Percentiles rank a stretch among this genome's conserved stretches.
phyloP scores from a whole-genome alignment of 2,113 vertebrate genomes.

The Gorsachius goisagi region DNA sequence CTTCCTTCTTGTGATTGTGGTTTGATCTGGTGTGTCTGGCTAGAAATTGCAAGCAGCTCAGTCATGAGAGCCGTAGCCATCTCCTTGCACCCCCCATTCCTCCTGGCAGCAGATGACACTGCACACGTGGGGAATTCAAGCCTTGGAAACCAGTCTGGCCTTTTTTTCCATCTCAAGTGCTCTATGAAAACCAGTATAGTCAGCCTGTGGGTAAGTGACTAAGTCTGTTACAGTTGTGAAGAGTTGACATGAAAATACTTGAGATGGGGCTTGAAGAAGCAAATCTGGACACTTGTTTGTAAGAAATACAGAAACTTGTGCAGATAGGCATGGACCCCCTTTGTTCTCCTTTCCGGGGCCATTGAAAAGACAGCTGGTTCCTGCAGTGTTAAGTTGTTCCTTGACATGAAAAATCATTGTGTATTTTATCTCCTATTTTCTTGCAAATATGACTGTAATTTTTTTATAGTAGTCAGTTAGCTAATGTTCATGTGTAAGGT shows the following conservation, averaged over 20 bases:
- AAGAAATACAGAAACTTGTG: background rate
- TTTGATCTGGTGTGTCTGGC: background rate
- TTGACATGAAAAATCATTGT: background rate
- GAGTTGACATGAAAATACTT: background rate
- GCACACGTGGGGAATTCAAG: accelerated
- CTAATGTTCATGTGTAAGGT: background rate
- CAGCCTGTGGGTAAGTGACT: background rate
- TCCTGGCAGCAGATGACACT: background rate
- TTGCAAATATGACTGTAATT: background rate
- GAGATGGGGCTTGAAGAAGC: background rate
- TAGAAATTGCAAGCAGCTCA: background rate
- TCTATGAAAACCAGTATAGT: background rate
- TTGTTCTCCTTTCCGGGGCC: background rate
- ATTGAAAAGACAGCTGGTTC: background rate
- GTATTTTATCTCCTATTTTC: background rate
- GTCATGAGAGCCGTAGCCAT: background rate
- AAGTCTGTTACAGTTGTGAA: background rate
- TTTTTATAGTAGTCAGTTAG: background rate
- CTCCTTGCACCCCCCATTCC: accelerated
- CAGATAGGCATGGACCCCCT: background rate
- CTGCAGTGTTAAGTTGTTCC: background rate
- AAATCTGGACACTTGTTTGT: background rate
- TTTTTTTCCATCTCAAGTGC: background rate
- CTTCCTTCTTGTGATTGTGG: background rate
- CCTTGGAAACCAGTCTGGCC: background rate